These are phyloP conservation scores for Stigmatopora argus DNA, from an alignment of 2,113 vertebrate species.

Conservation along the genomic window DNA sequence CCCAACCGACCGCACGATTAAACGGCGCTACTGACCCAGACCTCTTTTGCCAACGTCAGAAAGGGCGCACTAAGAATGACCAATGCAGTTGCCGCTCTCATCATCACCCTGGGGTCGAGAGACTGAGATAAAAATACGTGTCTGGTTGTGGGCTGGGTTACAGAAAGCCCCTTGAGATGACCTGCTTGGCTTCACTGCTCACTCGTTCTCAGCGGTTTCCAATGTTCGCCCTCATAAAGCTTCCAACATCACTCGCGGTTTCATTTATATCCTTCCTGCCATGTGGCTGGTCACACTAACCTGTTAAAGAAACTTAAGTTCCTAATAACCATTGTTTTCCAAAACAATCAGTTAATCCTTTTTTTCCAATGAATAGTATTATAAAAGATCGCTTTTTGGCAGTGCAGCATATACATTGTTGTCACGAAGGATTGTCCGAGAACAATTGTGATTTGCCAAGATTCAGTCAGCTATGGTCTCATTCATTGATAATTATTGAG, in stretches of 20 bases:
- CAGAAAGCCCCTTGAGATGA: slow-evolving; percentile 37
- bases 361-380: too few relatives aligned
- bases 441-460: background rate
- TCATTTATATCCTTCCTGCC: slow-evolving; percentile 1
- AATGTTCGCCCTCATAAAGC: background rate
- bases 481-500: background rate
- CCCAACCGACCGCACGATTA: slow-evolving; percentile 18
- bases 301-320: background rate
- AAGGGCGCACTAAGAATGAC: slow-evolving; percentile 23
- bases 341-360: background rate
- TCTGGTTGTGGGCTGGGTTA: slow-evolving; percentile 22
- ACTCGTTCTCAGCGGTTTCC: slow-evolving; percentile 4
- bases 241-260: slow-evolving; percentile 9
- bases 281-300: background rate
- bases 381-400: too few relatives aligned
- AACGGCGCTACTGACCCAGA: slow-evolving; percentile 23
- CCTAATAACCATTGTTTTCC: background rate
- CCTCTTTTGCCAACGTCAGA: slow-evolving; percentile 55
- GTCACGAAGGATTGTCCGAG: background rate
- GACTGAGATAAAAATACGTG: slow-evolving; percentile 49
- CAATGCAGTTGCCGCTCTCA: slow-evolving; percentile 29
- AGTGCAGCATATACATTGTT: too few relatives aligned
- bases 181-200: slow-evolving; percentile 24
- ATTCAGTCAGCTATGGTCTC: background rate
- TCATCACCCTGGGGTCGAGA: slow-evolving; percentile 31